These are phyloP conservation scores for Thereva nobilitata DNA, from an alignment of 2,888 invertebrate species.

Conservation along the genomic window DNA sequence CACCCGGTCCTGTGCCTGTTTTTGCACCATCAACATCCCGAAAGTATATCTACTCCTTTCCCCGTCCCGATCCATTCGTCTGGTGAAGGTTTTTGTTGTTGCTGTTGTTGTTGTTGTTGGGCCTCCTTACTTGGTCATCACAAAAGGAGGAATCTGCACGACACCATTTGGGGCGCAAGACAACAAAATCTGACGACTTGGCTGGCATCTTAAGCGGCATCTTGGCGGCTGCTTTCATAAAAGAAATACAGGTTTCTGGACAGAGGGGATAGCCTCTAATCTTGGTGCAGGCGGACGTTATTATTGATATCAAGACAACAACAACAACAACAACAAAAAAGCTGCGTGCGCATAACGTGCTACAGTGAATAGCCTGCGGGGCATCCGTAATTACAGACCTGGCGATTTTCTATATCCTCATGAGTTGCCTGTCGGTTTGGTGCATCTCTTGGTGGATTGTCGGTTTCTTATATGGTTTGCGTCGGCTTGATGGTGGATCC, in stretches of 20 bases:
- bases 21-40: too few relatives aligned
- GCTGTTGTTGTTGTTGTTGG: too few relatives aligned
- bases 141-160: slow-evolving; percentile 1
- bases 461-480: slow-evolving; percentile 7
- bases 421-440: slow-evolving; percentile 16
- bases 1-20: too few relatives aligned
- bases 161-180: slow-evolving; percentile 16
- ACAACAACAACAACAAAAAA: slow-evolving; percentile 1
- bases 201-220: background rate
- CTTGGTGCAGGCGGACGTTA: slow-evolving; percentile 11
- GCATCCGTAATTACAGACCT: slow-evolving; percentile 32
- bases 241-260: background rate
- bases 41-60: background rate
- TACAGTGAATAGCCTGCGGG: slow-evolving; percentile 27
- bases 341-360: slow-evolving; percentile 31
- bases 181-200: background rate
- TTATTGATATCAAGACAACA: background rate
- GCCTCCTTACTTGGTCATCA: background rate
- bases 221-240: background rate
- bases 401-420: slow-evolving; percentile 27
- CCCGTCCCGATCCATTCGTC: background rate
- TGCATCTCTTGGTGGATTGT: slow-evolving; percentile 1
- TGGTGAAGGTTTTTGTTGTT: background rate
- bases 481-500: too few relatives aligned
- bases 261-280: background rate